These are phyloP conservation scores for Chiropotes sagulatus DNA, from an alignment of 2,797 vertebrate species.

Conservation along the genomic window DNA sequence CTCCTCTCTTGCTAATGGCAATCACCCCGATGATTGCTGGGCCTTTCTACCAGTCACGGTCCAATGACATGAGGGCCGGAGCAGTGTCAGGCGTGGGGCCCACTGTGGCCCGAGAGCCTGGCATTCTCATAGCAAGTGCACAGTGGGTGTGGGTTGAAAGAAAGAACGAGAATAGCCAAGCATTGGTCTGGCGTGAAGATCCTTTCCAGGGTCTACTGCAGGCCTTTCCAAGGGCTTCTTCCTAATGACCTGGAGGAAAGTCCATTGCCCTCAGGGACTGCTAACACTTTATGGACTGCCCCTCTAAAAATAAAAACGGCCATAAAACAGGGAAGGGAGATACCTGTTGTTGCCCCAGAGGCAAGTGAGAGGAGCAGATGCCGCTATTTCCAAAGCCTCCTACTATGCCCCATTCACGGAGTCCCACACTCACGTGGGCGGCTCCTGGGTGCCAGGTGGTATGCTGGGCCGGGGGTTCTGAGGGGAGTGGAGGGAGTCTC, in stretches of 20 bases:
- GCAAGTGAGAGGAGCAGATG: not conserved
- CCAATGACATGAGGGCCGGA: not conserved
- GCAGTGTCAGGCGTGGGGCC: not conserved
- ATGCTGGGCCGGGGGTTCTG: not conserved
- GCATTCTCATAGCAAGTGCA: rapidly evolving
- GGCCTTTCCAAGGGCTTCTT: not conserved
- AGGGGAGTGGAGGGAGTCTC: not conserved
- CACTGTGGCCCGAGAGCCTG: not conserved
- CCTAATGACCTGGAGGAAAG: not conserved
- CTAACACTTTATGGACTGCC: not conserved
- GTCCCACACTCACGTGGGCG: not conserved
- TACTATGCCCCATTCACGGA: rapidly evolving
- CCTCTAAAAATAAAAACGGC: not conserved
- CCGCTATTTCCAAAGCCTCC: not conserved
- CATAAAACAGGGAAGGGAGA: not conserved
- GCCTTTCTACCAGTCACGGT: not conserved
- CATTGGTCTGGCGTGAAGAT: not conserved
- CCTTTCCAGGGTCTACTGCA: not conserved
- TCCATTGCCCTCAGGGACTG: not conserved
- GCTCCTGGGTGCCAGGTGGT: not conserved
- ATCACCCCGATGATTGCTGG: not conserved
- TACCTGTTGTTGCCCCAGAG: not conserved
- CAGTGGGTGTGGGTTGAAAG: not conserved
- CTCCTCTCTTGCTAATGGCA: no score
- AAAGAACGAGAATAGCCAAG: not conserved